Evolutionary conservation across 2,888 invertebrate species (phyloP).

Genomic region (Brenthis ino): DNA sequence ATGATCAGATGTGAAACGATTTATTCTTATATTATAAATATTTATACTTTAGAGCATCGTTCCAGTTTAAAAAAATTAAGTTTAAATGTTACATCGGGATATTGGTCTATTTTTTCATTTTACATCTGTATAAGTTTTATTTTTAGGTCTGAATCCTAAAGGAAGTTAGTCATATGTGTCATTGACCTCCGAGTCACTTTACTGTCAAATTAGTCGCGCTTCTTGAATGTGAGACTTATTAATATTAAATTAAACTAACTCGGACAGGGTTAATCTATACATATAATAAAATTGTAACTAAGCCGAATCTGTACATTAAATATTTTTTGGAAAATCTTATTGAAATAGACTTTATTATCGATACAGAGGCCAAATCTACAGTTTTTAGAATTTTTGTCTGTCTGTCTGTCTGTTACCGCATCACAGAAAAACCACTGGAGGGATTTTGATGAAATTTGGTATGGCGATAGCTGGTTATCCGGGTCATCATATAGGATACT

Average conservation of each 20-base stretch:
- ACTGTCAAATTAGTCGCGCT: conserved; percentile 31
- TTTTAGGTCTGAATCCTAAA: conserved; percentile 32
- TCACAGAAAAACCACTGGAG: no score
- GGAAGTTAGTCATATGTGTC: conserved; percentile 47
- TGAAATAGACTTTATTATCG: no score
- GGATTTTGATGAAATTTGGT: no score
- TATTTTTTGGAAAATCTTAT: no score
- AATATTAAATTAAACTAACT: not conserved
- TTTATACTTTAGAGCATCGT: conserved; percentile 8
- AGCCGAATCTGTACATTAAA: no score
- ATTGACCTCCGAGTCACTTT: conserved; percentile 48
- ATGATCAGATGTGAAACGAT: not conserved
- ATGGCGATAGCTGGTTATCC: no score
- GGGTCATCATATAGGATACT: no score
- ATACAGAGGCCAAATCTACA: no score
- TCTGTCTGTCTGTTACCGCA: no score
- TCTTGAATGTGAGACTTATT: conserved; percentile 20
- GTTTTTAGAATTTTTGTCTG: no score
- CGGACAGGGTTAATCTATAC: not conserved
- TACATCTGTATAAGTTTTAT: conserved; percentile 18
- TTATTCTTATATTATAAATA: not conserved
- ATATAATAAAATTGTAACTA: no score
- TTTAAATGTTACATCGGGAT: conserved; percentile 10
- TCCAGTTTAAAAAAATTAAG: conserved; percentile 9
- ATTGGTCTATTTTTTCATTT: conserved; percentile 22